Conservation (phyloP, 2,797 vertebrate genomes). For the Ibycter americanus region DNA sequence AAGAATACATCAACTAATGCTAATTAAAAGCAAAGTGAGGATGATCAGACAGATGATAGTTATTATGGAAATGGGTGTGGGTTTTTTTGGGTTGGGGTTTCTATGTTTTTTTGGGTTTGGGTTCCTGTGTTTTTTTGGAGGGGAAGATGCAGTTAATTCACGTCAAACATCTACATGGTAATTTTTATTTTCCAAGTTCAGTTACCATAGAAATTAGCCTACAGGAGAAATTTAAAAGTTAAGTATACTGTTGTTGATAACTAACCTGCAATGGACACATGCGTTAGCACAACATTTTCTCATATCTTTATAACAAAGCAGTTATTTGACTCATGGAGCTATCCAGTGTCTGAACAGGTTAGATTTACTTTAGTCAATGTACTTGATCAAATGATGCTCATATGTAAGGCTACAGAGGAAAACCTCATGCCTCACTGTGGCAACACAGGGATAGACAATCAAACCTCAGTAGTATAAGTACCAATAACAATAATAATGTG, state of each 20-base stretch:
- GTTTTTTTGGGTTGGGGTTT: too few species aligned
- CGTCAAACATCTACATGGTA: background rate
- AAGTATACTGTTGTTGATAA: background rate
- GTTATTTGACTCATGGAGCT: background rate
- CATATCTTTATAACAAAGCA: background rate
- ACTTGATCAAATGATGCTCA: background rate
- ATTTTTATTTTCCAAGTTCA: background rate
- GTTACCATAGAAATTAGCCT: background rate
- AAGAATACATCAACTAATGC: background rate
- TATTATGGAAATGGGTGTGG: background rate
- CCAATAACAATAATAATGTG: background rate
- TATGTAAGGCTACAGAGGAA: background rate
- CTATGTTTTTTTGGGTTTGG: too few species aligned
- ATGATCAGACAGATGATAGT: background rate
- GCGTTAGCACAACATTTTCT: background rate
- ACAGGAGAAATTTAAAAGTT: background rate
- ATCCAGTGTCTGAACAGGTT: background rate
- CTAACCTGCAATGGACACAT: background rate
- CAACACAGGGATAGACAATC: background rate
- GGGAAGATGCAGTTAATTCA: background rate
- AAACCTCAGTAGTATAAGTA: background rate
- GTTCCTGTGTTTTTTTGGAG: too few species aligned
- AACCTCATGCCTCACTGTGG: background rate
- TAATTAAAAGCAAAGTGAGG: background rate
- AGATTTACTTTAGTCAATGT: background rate